These are phyloP conservation scores for Ceratina calcarata DNA, from an alignment of 1,140 invertebrate genomes.

Conservation along the genomic window DNA sequence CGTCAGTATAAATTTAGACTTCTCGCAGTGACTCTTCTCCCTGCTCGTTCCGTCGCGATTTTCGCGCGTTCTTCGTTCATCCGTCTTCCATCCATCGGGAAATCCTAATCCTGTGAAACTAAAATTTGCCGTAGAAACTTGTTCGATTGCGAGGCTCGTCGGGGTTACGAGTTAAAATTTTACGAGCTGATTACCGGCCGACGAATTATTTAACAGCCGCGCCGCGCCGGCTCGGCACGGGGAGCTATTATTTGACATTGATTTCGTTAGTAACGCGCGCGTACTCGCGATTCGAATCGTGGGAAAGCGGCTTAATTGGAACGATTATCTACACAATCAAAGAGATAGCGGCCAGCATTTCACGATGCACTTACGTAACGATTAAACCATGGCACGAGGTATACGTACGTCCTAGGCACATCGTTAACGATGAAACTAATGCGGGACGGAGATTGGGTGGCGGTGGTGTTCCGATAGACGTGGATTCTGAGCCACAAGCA, in stretches of 20 bases:
- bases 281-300: conserved; percentile 40
- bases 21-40: conserved; percentile 6
- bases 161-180: conserved; percentile 56
- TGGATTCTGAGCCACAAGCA: conserved; percentile 8
- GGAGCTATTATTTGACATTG: conserved; percentile 54
- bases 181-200: conserved; percentile 38
- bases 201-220: conserved; percentile 49
- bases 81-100: neutral
- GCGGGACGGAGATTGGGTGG: conserved; percentile 58
- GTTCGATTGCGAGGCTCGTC: neutral
- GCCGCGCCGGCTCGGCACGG: neutral
- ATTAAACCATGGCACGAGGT: conserved; percentile 52
- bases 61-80: neutral
- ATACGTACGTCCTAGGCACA: conserved; percentile 34
- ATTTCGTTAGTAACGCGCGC: conserved; percentile 32
- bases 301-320: conserved; percentile 63
- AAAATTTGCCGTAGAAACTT: neutral
- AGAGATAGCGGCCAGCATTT: conserved; percentile 66
- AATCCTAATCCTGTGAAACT: neutral
- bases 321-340: conserved; percentile 62
- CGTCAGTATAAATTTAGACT: conserved; percentile 63
- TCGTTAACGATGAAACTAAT: conserved; percentile 64
- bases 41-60: neutral
- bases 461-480: neutral
- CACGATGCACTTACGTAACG: conserved; percentile 62